Evolutionary conservation across 1,140 invertebrate species (phyloP).

Genomic region (Aphaenogaster ashmeadi): DNA sequence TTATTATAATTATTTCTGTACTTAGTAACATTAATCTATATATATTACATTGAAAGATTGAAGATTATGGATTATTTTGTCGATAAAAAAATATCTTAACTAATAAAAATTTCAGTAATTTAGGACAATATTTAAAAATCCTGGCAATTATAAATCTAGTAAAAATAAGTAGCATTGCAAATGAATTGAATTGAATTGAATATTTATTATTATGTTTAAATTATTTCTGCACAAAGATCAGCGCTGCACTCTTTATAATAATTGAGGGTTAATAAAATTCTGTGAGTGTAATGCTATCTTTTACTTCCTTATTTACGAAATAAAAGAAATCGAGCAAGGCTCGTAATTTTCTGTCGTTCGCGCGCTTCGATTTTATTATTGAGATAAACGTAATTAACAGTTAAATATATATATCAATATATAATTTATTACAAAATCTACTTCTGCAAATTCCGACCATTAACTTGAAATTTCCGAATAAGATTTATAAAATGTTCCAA

Average conservation of each 20-base stretch:
- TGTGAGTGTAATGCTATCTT: slow-evolving; percentile 36
- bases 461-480: not conserved
- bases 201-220: not conserved
- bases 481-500: not conserved
- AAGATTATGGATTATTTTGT: not conserved
- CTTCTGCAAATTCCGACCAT: not conserved
- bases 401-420: not conserved
- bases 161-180: not conserved
- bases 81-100: slow-evolving; percentile 12
- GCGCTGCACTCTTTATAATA: slow-evolving; percentile 25
- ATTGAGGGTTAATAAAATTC: slow-evolving; percentile 58
- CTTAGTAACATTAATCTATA: not conserved
- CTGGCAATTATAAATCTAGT: not conserved
- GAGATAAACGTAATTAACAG: not conserved
- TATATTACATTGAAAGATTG: not conserved
- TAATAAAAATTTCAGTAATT: not conserved
- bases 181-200: not conserved
- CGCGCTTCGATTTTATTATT: slow-evolving; percentile 45
- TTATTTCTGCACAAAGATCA: not conserved
- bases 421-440: not conserved
- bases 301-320: slow-evolving; percentile 27
- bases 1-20: slow-evolving; percentile 14
- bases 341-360: slow-evolving; percentile 64
- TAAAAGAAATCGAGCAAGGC: slow-evolving; percentile 42
- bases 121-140: not conserved